These are phyloP conservation scores for Pomatorhinus ruficollis DNA, from an alignment of 2,113 vertebrate genomes.

Conservation along the genomic window DNA sequence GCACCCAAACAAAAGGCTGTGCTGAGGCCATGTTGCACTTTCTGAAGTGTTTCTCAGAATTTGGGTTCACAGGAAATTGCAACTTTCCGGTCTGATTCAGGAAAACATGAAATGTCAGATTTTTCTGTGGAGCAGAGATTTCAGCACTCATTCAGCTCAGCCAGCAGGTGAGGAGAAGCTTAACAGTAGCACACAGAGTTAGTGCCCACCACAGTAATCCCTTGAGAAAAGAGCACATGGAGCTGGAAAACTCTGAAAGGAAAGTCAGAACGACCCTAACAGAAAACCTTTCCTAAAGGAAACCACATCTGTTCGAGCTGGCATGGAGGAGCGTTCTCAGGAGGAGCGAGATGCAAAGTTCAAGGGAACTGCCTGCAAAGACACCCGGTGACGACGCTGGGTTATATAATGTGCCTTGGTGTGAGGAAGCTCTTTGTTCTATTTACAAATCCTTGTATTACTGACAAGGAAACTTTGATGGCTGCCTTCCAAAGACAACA, in stretches of 20 bases:
- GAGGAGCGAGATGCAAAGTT: slow-evolving; percentile 1
- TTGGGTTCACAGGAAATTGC: slow-evolving; percentile 42
- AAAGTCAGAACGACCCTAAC: slow-evolving; percentile 36
- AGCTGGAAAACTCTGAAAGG: slow-evolving; percentile 37
- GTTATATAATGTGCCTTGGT: background rate
- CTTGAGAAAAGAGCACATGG: slow-evolving; percentile 47
- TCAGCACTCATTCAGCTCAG: background rate
- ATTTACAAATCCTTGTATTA: slow-evolving; percentile 25
- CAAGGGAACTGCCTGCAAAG: slow-evolving; percentile 40
- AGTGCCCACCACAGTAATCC: background rate
- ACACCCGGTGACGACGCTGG: background rate
- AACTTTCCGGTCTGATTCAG: slow-evolving; percentile 48
- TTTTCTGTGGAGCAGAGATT: slow-evolving; percentile 38
- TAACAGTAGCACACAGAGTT: background rate
- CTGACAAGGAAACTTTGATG: slow-evolving; percentile 39
- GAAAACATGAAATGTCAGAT: slow-evolving; percentile 31
- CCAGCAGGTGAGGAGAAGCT: slow-evolving; percentile 45
- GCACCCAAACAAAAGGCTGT: slow-evolving; percentile 30
- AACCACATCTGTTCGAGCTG: slow-evolving; percentile 33
- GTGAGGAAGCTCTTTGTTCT: slow-evolving; percentile 47
- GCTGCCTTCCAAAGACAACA: slow-evolving; percentile 61
- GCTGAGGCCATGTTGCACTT: background rate
- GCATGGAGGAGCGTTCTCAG: slow-evolving; percentile 53
- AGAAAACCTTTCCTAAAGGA: slow-evolving; percentile 50
- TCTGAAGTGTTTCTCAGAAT: slow-evolving; percentile 31